phyloP scores from a whole-genome alignment of 2,797 vertebrate species.

The Smutsia temminckii region DNA sequence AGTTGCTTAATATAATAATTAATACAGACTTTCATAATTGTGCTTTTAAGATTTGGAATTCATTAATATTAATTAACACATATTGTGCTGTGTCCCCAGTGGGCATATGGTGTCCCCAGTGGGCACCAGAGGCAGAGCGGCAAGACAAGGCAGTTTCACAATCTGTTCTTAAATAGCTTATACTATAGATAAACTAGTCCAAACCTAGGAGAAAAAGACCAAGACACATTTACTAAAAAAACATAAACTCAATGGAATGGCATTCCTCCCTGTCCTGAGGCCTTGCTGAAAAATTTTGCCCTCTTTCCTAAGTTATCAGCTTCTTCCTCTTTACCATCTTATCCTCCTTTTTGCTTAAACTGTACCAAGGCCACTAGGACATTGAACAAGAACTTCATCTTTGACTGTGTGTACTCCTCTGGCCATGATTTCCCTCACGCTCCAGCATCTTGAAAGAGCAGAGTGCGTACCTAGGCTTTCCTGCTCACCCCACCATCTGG shows the following conservation, averaged over 20 bases:
- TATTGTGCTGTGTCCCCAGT: not conserved
- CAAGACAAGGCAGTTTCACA: not conserved
- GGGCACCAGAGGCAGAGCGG: not conserved
- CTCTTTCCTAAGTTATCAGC: not conserved
- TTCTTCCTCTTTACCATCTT: not conserved
- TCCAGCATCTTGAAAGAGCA: not conserved
- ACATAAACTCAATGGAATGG: not conserved
- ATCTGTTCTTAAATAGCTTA: not conserved
- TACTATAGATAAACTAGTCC: not conserved
- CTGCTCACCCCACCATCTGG: not conserved
- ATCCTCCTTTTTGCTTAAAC: not conserved
- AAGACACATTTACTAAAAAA: not conserved
- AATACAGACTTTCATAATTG: not conserved
- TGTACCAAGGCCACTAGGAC: not conserved
- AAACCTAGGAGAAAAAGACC: not conserved
- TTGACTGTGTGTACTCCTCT: rapidly evolving
- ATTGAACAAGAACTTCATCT: not conserved
- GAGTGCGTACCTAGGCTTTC: not conserved
- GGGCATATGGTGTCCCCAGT: not conserved
- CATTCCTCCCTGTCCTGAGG: not conserved
- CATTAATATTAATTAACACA: slow-evolving; percentile 12
- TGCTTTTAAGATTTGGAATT: slow-evolving; percentile 26
- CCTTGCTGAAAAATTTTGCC: not conserved
- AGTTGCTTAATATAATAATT: not conserved
- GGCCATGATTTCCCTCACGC: not conserved